These are phyloP conservation scores for Schlechtendalia chinensis DNA, from an alignment of 1,140 invertebrate species.

Conservation along the genomic window DNA sequence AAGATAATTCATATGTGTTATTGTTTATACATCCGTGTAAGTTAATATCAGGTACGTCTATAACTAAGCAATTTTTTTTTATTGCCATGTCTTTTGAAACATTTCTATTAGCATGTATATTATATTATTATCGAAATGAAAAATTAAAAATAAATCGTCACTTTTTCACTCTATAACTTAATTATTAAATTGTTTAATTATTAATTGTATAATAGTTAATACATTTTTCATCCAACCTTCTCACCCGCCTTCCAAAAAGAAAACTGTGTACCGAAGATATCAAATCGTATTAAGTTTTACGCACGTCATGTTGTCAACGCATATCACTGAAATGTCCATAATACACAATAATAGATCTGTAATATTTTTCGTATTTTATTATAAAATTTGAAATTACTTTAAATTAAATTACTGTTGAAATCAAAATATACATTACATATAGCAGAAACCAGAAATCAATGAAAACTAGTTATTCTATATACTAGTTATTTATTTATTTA, in stretches of 20 bases:
- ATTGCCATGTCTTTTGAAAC: background rate
- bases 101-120: background rate
- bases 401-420: background rate
- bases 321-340: background rate
- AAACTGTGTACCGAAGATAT: background rate
- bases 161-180: background rate
- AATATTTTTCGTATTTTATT: background rate
- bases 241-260: no score
- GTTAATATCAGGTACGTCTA: background rate
- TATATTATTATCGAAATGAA: background rate
- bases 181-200: background rate
- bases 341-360: background rate
- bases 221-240: background rate
- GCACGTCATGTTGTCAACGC: no score
- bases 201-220: background rate
- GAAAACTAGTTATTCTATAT: no score
- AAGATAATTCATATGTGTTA: no score
- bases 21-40: background rate
- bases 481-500: no score
- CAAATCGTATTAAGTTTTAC: background rate
- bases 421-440: no score
- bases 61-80: background rate
- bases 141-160: background rate
- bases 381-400: background rate
- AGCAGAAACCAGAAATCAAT: no score